Base-by-base conservation (phyloP, 2,888 invertebrate species). In the Drosophila paranaensis region DNA sequence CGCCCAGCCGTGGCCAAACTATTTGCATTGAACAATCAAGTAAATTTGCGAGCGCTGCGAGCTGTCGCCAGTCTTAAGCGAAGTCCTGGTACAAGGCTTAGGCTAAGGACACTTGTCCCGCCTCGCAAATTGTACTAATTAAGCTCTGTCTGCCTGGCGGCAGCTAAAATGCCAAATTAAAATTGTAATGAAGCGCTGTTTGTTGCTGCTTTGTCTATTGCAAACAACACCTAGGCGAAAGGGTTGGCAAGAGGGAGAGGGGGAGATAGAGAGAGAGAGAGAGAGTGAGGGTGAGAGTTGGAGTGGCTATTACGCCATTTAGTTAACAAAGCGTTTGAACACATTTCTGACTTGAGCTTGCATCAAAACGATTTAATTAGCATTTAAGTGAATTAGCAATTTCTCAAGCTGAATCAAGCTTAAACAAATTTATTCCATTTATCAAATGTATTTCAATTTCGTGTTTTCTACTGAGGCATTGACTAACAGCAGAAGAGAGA, bases 71-170 rank as follows among this genome's bases (percentile, higher is more conserved):
- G 60, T 55, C 43, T 43, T 20, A 43, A 33, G 11, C 40, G 4
- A 39, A 27, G 40, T 20, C 62, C 57, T 35, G 25, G 42, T 16
- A n/a, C 14, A 45, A 39, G 46, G 40, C 61, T 75, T 57, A 60
- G 55, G 67, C 67, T 60, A 71, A 86, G 81, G 57, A 86, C 81
- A 81, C 83, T 85, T 79, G 80, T 82, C 63, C 70, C 73, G 60
- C 63, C 74, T 71, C 57, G 78, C 81, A 82, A 85, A 85, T 85
- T 85, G 88, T 79, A 76, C 88, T 85, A 88, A 85, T 85, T 85
- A 88, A 88, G 84, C 79, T 45, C 62, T 74, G 77, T 45, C 71
- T 67, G 51, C 35, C 37, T 53, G 61, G 71, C 50, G 74, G 50
- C 53, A 54, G 69, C 60, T 82, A 72, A 73, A 88, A 82, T 85